Evolutionary conservation across 1,140 invertebrate genomes (phyloP).

Genomic region (Leptopilina boulardi): DNA sequence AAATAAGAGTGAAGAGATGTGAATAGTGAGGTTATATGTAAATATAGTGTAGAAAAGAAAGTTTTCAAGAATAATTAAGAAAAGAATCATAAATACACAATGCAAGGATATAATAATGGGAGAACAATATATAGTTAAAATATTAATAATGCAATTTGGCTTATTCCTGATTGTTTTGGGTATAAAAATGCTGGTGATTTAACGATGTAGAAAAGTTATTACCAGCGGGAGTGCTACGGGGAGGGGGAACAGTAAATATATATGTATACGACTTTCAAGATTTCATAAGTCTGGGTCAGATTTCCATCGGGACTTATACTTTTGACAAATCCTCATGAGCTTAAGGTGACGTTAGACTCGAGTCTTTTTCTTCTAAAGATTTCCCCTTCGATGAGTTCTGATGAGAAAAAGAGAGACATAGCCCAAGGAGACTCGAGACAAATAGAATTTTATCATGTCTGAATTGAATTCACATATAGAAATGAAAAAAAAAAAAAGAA

Average conservation of each 20-base stretch:
- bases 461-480: neutral
- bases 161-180: neutral
- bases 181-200: neutral
- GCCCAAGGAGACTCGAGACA: neutral
- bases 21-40: no score
- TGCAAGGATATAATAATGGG: neutral
- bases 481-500: no score
- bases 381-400: neutral
- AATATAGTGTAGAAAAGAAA: no score
- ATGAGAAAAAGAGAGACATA: neutral
- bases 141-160: neutral
- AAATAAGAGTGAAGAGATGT: no score
- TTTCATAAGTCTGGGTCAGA: neutral
- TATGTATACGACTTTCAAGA: neutral
- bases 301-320: conserved; percentile 18
- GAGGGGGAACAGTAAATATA: no score
- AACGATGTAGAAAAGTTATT: conserved; percentile 22
- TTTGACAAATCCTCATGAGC: conserved; percentile 23
- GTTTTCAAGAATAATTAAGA: neutral
- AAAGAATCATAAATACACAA: neutral
- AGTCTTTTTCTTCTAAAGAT: neutral
- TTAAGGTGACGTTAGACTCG: conserved; percentile 1
- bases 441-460: neutral
- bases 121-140: neutral
- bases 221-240: neutral